Percentiles rank a stretch among this genome's conserved stretches.
phyloP scores from a whole-genome alignment of 2,113 vertebrate species.

The Potamarius usumacintae region DNA sequence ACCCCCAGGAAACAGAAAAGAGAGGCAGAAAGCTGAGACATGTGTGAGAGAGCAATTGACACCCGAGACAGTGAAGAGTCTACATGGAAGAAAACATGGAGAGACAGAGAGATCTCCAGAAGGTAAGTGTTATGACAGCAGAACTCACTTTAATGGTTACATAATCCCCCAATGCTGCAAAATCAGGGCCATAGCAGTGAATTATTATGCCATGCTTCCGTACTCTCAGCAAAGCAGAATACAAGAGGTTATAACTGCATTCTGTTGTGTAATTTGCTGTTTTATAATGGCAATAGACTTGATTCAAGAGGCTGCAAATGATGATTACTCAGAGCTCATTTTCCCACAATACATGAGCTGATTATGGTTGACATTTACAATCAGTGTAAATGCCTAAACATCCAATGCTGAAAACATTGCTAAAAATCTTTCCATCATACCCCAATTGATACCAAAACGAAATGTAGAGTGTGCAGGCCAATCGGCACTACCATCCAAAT shows the following conservation, averaged over 20 bases:
- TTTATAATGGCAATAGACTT: neutral
- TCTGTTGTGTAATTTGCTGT: neutral
- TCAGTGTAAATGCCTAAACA: neutral
- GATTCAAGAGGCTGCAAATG: constrained; percentile 16
- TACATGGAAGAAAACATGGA: constrained; percentile 30
- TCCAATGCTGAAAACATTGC: too few relatives aligned
- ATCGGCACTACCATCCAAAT: neutral
- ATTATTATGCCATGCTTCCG: neutral
- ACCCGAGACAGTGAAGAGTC: constrained; percentile 58
- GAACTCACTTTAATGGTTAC: constrained; percentile 41
- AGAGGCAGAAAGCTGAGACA: constrained; percentile 36
- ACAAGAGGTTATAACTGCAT: neutral
- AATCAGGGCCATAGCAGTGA: constrained; percentile 27
- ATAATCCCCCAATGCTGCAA: constrained; percentile 39
- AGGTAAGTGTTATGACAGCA: constrained; percentile 47
- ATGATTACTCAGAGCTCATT: constrained; percentile 9
- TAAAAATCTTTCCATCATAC: neutral
- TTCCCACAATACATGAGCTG: neutral
- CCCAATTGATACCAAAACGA: neutral
- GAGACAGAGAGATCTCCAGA: constrained; percentile 56
- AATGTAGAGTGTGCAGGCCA: neutral
- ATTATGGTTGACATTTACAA: constrained; percentile 2
- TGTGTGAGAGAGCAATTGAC: constrained; percentile 42
- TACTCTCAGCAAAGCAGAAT: neutral
- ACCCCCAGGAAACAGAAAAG: constrained; percentile 47